Evolutionary conservation across 2,888 invertebrate species (phyloP).

Genomic region (Ypsolopha scabrella): DNA sequence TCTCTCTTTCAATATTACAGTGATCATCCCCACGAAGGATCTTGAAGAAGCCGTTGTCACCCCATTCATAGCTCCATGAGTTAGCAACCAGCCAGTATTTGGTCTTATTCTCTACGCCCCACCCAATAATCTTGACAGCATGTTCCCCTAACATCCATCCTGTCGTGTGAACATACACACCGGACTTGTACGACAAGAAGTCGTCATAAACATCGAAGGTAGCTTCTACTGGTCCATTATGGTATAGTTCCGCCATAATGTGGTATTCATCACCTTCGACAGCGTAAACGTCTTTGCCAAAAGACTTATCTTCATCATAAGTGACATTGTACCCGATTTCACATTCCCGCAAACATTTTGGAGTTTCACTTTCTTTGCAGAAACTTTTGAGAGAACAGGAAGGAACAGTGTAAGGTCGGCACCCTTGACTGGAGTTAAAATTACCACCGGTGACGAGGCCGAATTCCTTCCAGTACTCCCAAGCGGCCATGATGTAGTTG

Average conservation of each 20-base stretch:
- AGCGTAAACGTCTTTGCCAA: slow-evolving; percentile 75
- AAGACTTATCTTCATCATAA: slow-evolving; percentile 82
- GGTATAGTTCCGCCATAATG: slow-evolving; percentile 86
- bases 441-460: slow-evolving; percentile 92
- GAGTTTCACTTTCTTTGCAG: slow-evolving; percentile 77
- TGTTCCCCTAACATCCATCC: slow-evolving; percentile 86
- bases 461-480: slow-evolving; percentile 86
- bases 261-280: slow-evolving; percentile 71
- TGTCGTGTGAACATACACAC: slow-evolving; percentile 75
- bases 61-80: slow-evolving; percentile 96
- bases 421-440: slow-evolving; percentile 83
- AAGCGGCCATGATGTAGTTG: slow-evolving; percentile 77
- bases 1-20: no score
- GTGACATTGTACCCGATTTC: slow-evolving; percentile 74
- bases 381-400: slow-evolving; percentile 93
- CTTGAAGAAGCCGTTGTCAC: slow-evolving; percentile 88
- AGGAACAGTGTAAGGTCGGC: slow-evolving; percentile 86
- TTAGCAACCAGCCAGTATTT: slow-evolving; percentile 94
- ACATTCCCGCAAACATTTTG: slow-evolving; percentile 80
- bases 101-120: slow-evolving; percentile 82
- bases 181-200: slow-evolving; percentile 85
- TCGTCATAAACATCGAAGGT: slow-evolving; percentile 91
- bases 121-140: slow-evolving; percentile 89
- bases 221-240: slow-evolving; percentile 90
- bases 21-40: slow-evolving; percentile 76